phyloP scores from a whole-genome alignment of 2,797 vertebrate species.

The Lophius americanus region DNA sequence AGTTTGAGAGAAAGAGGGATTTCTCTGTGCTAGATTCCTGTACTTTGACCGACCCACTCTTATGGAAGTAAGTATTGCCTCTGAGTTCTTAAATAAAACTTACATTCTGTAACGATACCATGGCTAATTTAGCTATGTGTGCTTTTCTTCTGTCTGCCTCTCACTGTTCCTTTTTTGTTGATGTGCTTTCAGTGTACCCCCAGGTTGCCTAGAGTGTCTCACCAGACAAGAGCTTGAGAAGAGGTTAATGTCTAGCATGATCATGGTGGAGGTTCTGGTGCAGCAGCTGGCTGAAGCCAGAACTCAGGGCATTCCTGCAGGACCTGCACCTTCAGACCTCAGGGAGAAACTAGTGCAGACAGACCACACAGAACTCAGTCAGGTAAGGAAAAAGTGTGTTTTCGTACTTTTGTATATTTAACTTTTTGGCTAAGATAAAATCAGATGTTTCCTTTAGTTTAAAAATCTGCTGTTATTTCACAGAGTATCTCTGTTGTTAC shows the following conservation, averaged over 20 bases:
- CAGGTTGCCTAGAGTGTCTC: constrained; percentile 81
- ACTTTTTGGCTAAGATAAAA: not conserved
- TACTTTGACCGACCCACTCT: constrained; percentile 78
- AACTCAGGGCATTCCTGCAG: constrained; percentile 19
- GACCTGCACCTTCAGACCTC: constrained; percentile 77
- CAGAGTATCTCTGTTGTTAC: not conserved
- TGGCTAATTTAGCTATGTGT: not conserved
- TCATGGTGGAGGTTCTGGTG: constrained; percentile 89
- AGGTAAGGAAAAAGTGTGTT: constrained; percentile 68
- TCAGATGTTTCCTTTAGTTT: not conserved
- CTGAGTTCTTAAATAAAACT: not conserved
- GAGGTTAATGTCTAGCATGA: constrained; percentile 86
- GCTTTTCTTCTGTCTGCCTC: not conserved
- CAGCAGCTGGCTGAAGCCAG: constrained; percentile 82
- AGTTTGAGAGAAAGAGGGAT: constrained; percentile 71
- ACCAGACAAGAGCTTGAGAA: constrained; percentile 86
- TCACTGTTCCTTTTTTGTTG: constrained; percentile 29
- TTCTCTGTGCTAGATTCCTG: constrained; percentile 72
- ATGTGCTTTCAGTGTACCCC: constrained; percentile 77
- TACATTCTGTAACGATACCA: not conserved
- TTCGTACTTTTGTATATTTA: not conserved
- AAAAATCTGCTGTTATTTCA: not conserved
- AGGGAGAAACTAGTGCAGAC: constrained; percentile 88
- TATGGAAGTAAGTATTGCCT: constrained; percentile 80
- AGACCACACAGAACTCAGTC: constrained; percentile 76